Conservation (phyloP, 2,888 invertebrate species). For the Penaeus monodon region DNA sequence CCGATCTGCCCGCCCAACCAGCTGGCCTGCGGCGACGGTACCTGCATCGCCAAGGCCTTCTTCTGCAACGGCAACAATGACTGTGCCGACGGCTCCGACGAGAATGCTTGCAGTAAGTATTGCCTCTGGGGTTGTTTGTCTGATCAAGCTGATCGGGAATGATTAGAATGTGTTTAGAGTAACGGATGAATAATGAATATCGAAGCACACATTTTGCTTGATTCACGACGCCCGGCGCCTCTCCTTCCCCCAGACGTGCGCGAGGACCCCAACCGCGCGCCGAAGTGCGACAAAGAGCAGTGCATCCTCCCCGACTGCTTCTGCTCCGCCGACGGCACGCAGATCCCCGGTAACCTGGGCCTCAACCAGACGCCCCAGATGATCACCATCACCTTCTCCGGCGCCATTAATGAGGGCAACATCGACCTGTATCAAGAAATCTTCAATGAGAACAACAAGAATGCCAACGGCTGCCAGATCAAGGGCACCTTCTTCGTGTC, state of each 20-base stretch:
- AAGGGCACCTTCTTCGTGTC: constrained; percentile 69
- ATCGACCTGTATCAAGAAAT: constrained; percentile 69
- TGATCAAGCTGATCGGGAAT: background rate
- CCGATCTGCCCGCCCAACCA: constrained; percentile 92
- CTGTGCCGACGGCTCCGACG: constrained; percentile 94
- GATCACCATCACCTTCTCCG: constrained; percentile 69
- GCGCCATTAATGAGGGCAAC: constrained; percentile 69
- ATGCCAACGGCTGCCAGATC: constrained; percentile 69
- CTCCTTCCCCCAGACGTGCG: constrained; percentile 66
- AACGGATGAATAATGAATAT: background rate
- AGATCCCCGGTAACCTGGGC: constrained; percentile 68
- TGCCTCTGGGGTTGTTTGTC: background rate
- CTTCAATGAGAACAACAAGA: constrained; percentile 67
- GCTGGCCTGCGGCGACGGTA: constrained; percentile 90
- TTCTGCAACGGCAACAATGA: constrained; percentile 94
- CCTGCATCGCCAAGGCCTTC: constrained; percentile 90
- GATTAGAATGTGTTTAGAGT: background rate
- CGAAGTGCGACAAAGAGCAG: constrained; percentile 67
- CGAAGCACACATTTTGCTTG: no score
- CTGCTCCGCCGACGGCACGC: constrained; percentile 69
- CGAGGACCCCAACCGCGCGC: constrained; percentile 69
- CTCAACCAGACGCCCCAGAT: constrained; percentile 68
- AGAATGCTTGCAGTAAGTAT: constrained; percentile 93
- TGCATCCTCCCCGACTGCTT: constrained; percentile 69
- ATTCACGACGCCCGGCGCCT: background rate